Evolutionary conservation across 2,113 vertebrate genomes (phyloP).

Genomic region (Petaurus breviceps): DNA sequence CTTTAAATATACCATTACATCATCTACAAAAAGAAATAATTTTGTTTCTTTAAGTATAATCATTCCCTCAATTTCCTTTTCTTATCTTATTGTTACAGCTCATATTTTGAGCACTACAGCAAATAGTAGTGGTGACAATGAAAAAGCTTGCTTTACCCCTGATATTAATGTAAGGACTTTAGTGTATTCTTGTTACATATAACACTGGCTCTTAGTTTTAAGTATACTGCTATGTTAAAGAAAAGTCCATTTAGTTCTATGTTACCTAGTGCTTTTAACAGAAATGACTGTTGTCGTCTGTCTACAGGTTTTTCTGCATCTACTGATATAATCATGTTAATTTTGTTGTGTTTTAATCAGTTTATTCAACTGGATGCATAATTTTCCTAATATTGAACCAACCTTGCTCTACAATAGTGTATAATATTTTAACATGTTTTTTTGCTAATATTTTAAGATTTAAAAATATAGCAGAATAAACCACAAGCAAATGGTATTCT

Average conservation of each 20-base stretch:
- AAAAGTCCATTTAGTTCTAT: neutral
- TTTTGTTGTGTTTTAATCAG: neutral
- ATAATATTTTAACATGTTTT: too few relatives aligned
- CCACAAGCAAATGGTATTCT: too few relatives aligned
- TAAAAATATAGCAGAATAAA: too few relatives aligned
- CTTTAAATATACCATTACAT: too few relatives aligned
- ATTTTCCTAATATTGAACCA: neutral
- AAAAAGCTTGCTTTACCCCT: neutral
- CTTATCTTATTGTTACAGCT: neutral
- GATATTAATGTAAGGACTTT: neutral
- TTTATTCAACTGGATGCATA: neutral
- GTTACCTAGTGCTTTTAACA: neutral
- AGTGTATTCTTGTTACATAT: neutral
- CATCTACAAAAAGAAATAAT: too few relatives aligned
- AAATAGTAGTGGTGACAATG: neutral
- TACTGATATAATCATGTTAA: neutral
- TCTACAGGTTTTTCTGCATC: constrained; percentile 9
- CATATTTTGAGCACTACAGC: neutral
- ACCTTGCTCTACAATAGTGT: neutral
- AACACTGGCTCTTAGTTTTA: neutral
- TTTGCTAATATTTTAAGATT: too few relatives aligned
- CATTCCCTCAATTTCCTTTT: neutral
- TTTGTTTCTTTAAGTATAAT: neutral
- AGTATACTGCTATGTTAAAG: neutral
- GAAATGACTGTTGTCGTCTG: neutral